A percentile compares a stretch with the other conserved stretches of the same genome.
Evolutionary conservation across 2,113 vertebrate species (phyloP).

Genomic region (Ptyas mucosa): DNA sequence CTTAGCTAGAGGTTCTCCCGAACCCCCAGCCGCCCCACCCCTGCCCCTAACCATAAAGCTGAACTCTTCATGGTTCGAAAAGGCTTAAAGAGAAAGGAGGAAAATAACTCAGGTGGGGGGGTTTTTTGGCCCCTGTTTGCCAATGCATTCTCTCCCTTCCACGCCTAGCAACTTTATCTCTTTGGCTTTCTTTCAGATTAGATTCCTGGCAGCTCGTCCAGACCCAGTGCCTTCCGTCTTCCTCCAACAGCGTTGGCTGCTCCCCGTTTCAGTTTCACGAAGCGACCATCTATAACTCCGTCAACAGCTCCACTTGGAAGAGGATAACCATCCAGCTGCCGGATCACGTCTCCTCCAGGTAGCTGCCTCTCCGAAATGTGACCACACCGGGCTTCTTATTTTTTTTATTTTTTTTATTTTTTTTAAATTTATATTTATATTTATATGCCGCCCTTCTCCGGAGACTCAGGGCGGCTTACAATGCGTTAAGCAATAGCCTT

Average conservation of each 20-base stretch:
- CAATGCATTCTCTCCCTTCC: background rate
- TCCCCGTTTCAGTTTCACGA: slow-evolving; percentile 98
- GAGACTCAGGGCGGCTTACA: too few species aligned
- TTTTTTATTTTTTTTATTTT: too few species aligned
- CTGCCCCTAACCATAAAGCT: too few species aligned
- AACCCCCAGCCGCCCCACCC: too few species aligned
- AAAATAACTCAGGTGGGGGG: background rate
- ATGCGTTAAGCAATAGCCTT: too few species aligned
- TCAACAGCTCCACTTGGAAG: slow-evolving; percentile 92
- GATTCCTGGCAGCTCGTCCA: slow-evolving; percentile 95
- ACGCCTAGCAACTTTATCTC: background rate
- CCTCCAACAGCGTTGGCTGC: slow-evolving; percentile 92
- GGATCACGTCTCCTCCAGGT: slow-evolving; percentile 95
- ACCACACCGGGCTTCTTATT: background rate
- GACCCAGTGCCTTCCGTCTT: slow-evolving; percentile 93
- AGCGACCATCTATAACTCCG: slow-evolving; percentile 93
- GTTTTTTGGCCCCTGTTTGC: background rate
- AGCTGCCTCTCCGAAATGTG: slow-evolving; percentile 27
- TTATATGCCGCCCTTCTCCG: too few species aligned
- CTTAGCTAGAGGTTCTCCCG: too few species aligned
- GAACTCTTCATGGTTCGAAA: background rate
- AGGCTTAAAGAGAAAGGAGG: background rate
- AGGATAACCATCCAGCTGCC: slow-evolving; percentile 93
- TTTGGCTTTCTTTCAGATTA: slow-evolving; percentile 70
- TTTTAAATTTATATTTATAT: too few species aligned